phyloP scores from a whole-genome alignment of 2,888 invertebrate species.

The Adela reaumurella region DNA sequence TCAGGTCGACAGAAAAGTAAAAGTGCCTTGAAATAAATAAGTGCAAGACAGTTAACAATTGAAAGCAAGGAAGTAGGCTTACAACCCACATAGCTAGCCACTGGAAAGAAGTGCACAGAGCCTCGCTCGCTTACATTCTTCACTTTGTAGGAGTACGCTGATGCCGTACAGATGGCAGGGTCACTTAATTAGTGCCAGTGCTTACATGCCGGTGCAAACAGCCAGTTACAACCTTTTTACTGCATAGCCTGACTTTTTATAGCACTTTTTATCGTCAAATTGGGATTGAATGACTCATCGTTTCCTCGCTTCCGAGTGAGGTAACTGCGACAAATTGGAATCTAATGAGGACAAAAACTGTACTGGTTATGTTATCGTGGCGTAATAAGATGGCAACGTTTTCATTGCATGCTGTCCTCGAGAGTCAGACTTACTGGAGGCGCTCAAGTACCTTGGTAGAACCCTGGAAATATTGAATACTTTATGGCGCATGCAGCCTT shows the following conservation, averaged over 20 bases:
- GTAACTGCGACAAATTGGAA: not conserved
- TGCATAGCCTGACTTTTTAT: not conserved
- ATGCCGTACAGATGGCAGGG: not conserved
- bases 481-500: no score
- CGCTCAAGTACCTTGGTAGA: no score
- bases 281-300: not conserved
- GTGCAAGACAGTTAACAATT: not conserved
- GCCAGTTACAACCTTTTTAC: not conserved
- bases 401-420: no score
- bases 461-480: no score
- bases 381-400: no score
- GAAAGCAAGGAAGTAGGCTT: not conserved
- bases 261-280: conserved; percentile 1
- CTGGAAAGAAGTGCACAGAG: not conserved
- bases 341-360: no score
- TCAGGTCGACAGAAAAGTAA: not conserved
- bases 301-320: not conserved
- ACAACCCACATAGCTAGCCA: not conserved
- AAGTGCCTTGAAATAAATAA: not conserved
- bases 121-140: not conserved
- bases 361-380: no score
- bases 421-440: no score
- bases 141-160: not conserved
- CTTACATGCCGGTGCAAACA: not conserved
- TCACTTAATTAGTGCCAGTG: not conserved